These are phyloP conservation scores for Branchellion lobata DNA, from an alignment of 2,888 invertebrate species.

Conservation along the genomic window DNA sequence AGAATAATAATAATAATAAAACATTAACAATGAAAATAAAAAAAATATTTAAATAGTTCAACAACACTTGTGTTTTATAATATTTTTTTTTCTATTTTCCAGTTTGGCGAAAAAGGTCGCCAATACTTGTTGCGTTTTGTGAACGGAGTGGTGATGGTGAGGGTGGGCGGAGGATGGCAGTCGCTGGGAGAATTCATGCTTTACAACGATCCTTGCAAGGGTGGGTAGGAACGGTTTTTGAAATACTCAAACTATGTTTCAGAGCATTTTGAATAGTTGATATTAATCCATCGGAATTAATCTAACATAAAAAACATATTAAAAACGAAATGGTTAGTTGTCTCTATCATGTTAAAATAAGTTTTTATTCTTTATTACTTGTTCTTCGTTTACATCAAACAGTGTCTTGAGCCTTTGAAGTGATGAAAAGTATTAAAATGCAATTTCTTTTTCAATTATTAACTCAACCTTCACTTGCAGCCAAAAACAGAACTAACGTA, in stretches of 20 bases:
- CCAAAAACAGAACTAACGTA: not conserved
- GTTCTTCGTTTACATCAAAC: not conserved
- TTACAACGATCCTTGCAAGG: conserved; percentile 99
- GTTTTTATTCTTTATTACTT: not conserved
- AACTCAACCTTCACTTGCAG: too few relatives aligned
- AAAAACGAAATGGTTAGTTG: not conserved
- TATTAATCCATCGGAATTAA: too few relatives aligned
- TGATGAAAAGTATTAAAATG: too few relatives aligned
- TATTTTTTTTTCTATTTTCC: too few relatives aligned
- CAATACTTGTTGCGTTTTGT: conserved; percentile 89
- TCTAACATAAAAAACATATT: too few relatives aligned
- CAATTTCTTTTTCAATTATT: too few relatives aligned
- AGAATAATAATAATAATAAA: too few relatives aligned
- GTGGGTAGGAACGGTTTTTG: conserved; percentile 66
- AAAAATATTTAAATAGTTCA: too few relatives aligned
- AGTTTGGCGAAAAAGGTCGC: conserved; percentile 62
- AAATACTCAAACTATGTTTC: not conserved
- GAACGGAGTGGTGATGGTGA: conserved; percentile 98
- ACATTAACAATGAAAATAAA: too few relatives aligned
- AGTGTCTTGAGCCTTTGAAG: too few relatives aligned
- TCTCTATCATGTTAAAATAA: not conserved
- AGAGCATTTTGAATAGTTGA: not conserved
- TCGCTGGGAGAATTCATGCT: conserved; percentile 96
- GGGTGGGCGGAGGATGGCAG: conserved; percentile 99
- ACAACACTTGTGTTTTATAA: too few relatives aligned